Evolutionary conservation across 2,113 vertebrate genomes (phyloP).

Genomic region (Morone saxatilis): DNA sequence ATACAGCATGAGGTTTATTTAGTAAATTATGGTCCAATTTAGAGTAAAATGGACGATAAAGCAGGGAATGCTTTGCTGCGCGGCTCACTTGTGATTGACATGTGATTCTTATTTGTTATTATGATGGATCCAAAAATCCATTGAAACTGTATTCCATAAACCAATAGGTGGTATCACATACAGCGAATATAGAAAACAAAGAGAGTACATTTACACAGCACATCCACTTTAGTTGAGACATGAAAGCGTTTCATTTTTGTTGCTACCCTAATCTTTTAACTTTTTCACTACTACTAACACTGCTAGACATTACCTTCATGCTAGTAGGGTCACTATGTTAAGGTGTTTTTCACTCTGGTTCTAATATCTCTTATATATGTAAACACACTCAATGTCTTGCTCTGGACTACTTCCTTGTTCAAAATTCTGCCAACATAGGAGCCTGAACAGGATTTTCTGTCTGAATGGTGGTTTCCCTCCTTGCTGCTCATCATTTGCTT

Average conservation of each 20-base stretch:
- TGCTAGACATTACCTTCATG: neutral
- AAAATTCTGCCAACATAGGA: neutral
- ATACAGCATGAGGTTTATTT: no score
- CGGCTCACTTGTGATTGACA: no score
- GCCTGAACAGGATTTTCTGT: conserved; percentile 36
- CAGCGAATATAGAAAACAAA: neutral
- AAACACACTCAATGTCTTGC: conserved; percentile 4
- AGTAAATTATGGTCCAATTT: no score
- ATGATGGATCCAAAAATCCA: no score
- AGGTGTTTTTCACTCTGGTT: conserved; percentile 15
- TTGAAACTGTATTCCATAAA: no score
- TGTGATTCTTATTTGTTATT: no score
- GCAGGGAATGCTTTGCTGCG: no score
- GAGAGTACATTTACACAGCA: no score
- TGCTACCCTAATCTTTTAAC: neutral
- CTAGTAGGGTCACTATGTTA: neutral
- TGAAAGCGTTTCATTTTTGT: neutral
- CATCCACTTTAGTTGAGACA: neutral
- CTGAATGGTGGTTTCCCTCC: conserved; percentile 34
- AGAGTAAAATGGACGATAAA: no score
- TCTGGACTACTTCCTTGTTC: conserved; percentile 12
- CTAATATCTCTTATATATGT: neutral
- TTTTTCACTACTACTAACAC: neutral
- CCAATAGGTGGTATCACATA: no score
- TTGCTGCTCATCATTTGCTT: conserved; percentile 34